Evolutionary conservation across 2,113 vertebrate species (phyloP).

Genomic region (Halcyon senegalensis): DNA sequence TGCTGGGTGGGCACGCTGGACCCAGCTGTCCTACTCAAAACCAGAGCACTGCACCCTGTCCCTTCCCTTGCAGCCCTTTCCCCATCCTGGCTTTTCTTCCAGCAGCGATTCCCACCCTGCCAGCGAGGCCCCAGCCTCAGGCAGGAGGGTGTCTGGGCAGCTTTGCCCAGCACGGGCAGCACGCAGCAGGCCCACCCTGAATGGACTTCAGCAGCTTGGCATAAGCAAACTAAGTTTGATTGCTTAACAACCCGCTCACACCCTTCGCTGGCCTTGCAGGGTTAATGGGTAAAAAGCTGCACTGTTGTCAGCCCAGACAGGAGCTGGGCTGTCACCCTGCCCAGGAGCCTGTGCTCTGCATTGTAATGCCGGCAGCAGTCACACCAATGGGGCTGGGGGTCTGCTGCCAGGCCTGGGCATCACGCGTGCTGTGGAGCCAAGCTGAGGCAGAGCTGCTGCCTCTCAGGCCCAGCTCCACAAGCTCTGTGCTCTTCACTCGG

Average conservation of each 20-base stretch:
- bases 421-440: accelerated
- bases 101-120: not conserved
- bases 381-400: accelerated
- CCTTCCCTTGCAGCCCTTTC: not conserved
- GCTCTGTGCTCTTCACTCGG: not conserved
- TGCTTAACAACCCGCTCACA: conserved; percentile 1
- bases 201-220: not conserved
- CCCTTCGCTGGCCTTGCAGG: not conserved
- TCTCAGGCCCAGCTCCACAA: not conserved
- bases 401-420: not conserved
- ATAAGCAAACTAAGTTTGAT: not conserved
- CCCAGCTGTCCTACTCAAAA: not conserved
- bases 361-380: not conserved
- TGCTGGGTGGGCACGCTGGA: accelerated
- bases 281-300: conserved; percentile 53
- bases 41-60: not conserved
- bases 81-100: not conserved
- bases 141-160: not conserved
- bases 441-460: not conserved
- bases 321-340: not conserved
- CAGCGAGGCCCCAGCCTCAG: accelerated
- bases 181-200: accelerated
- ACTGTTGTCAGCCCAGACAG: not conserved
- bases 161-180: not conserved
- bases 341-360: not conserved